These are phyloP conservation scores for Lerema accius DNA, from an alignment of 1,140 invertebrate genomes.

Conservation along the genomic window DNA sequence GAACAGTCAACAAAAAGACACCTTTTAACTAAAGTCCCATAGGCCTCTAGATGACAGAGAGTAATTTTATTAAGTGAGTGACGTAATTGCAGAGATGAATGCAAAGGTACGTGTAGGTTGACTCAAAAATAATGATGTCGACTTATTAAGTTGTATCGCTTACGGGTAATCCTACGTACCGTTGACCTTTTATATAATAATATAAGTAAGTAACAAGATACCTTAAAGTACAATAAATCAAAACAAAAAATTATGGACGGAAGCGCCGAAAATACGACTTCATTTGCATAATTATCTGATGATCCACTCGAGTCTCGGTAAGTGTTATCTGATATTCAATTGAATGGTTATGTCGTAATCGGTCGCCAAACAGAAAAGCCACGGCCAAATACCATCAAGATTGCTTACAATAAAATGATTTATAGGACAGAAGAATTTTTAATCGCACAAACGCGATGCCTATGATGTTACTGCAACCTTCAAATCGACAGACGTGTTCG, in stretches of 20 bases:
- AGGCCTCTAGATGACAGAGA: slow-evolving; percentile 25
- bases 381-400: slow-evolving; percentile 68
- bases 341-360: slow-evolving; percentile 54
- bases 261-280: too few relatives aligned
- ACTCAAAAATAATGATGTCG: slow-evolving; percentile 14
- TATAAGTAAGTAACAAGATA: too few relatives aligned
- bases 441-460: slow-evolving; percentile 49
- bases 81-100: slow-evolving; percentile 18
- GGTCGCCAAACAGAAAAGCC: slow-evolving; percentile 58
- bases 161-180: background rate
- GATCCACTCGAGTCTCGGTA: slow-evolving; percentile 11
- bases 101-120: slow-evolving; percentile 28
- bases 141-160: background rate
- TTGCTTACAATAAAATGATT: slow-evolving; percentile 62
- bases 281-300: too few relatives aligned
- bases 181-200: too few relatives aligned
- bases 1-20: background rate
- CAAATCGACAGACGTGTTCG: slow-evolving; percentile 43
- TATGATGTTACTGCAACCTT: slow-evolving; percentile 50
- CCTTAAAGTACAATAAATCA: too few relatives aligned
- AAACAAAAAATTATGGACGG: too few relatives aligned
- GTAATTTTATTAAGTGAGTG: slow-evolving; percentile 35
- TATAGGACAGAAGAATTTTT: slow-evolving; percentile 55
- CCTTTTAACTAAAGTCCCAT: slow-evolving; percentile 29
- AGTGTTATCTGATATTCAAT: slow-evolving; percentile 52